Percentiles rank a stretch among this genome's conserved stretches.
phyloP scores from a whole-genome alignment of 2,797 vertebrate genomes.

The Setipinna tenuifilis region DNA sequence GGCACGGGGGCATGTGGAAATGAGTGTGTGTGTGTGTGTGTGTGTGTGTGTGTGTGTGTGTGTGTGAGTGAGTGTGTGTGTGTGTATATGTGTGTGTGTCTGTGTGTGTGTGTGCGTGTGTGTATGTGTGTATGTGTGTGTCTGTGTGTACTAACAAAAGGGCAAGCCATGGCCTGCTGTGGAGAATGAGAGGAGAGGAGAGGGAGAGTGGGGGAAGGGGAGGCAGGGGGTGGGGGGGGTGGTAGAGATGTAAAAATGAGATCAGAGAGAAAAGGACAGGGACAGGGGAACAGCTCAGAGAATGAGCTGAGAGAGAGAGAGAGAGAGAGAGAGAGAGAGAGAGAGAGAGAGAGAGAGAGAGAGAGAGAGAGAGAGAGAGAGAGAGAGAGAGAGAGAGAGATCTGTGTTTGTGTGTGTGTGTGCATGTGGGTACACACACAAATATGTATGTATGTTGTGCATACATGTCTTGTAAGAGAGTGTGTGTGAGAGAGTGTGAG shows the following conservation, averaged over 20 bases:
- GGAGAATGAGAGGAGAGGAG: background rate
- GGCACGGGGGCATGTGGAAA: no score
- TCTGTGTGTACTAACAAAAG: background rate
- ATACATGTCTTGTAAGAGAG: conserved; percentile 27
- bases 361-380: conserved; percentile 31
- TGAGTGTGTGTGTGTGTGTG: background rate
- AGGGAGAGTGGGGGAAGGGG: background rate
- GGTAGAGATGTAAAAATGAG: background rate
- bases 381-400: no score
- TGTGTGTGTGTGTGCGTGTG: conserved; percentile 11
- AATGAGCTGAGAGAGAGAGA: background rate
- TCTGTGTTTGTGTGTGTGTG: background rate
- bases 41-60: background rate
- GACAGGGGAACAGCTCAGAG: background rate
- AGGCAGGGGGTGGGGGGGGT: background rate
- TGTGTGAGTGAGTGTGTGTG: background rate
- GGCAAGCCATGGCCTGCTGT: background rate
- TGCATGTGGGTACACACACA: background rate
- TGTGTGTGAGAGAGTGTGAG: conserved; percentile 38
- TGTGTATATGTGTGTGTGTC: background rate
- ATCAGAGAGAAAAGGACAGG: background rate
- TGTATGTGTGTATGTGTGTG: background rate
- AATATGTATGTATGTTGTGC: background rate
- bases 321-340: background rate
- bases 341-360: background rate